Evolutionary conservation across 2,888 invertebrate species (phyloP), one percentile per base, ranked within the genome.

Genomic region (Halictus quadricinctus): DNA sequence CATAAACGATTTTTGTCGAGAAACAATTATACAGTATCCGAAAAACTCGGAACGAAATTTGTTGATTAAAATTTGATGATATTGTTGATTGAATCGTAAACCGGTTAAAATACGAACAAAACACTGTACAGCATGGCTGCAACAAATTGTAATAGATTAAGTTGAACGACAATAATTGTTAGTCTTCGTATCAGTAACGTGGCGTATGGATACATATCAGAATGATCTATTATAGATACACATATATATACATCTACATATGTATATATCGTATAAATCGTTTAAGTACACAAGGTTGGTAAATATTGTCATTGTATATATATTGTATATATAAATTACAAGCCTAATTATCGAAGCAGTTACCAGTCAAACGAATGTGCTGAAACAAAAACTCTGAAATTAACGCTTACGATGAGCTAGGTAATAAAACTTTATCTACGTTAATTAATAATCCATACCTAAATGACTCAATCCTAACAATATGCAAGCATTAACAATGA

Each of bases 401-500:
- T 92, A 91, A 91, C 91, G 89, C 89, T 91, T 92, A 92, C 90
- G 91, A 92, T 91, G 91, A 93, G 91, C 93, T 93, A 93, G 89
- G 91, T 92, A 93, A 88, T 92, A 92, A 94, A 93, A 89, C 89
- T 93, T 92, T 92, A 93, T 93, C 94, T 94, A 94, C 93, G 90
- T 94, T 94, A 94, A 94, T 93, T 94, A 92, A 94, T 94, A 94
- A 93, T 94, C 94, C 94, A 94, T 94, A 94, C 94, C 94, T 94
- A 94, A 94, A 94, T 94, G 94, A 94, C 94, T 94, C 94, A 94
- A 94, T 94, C 94, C 94, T 94, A 94, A 94, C 93, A 94, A 94
- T 94, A 94, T 94, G 94, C 94, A 94, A 94, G 94, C 94, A 94
- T 94, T 94, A 94, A 94, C 94, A 94, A 94, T 94, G 94, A 94